Evolutionary conservation across 2,888 invertebrate genomes (phyloP), one percentile per base, ranked within the genome.

Genomic region (Drosophila prostipennis): DNA sequence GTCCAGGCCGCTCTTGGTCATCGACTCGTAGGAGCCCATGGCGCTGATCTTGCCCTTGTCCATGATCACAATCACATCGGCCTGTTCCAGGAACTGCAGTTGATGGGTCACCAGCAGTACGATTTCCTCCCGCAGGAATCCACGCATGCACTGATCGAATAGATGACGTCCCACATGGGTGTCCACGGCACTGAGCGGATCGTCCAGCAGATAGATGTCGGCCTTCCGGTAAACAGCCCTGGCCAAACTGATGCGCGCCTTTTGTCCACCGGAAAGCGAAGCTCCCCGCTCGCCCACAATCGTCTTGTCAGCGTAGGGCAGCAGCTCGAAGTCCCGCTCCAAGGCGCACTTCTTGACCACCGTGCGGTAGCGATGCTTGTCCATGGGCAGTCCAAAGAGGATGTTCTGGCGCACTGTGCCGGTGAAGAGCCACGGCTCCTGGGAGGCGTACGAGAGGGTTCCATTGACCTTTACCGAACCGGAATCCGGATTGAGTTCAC

Each of bases 131-230:
- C 93, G 93, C 61, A 97, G 91, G 78, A 82, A 92, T 1, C 90
- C 91, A 3, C 91, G 89, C 90, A 92, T 91, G 43, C 92, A 92
- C 68, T 92, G 90, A 70, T 98, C 96, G 92, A 98, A 98, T 79
- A 98, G 93, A 91, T 97, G 96, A 6, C 96, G 94, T 2, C 97
- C 97, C 1, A 98, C 98, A 90, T 96, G 96, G 0, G 97, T 94
- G 92, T 98, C 98, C 23, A 98, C 98, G 0, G 98, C 98, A 59
- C 97, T 96, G 53, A 98, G 93, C 0, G 98, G 98, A 93, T 98
- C 98, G 91, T 98, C 98, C 56, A 98, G 92, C 23, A 98, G 92
- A 90, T 97, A 98, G 75, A 98, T 95, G 86, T 97, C 96, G 0
- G 97, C 95, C 72, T 97, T 94, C 65, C 96, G 95, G 92, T 98